Conservation (phyloP, 1,140 invertebrate genomes). For the Chironomus tepperi region DNA sequence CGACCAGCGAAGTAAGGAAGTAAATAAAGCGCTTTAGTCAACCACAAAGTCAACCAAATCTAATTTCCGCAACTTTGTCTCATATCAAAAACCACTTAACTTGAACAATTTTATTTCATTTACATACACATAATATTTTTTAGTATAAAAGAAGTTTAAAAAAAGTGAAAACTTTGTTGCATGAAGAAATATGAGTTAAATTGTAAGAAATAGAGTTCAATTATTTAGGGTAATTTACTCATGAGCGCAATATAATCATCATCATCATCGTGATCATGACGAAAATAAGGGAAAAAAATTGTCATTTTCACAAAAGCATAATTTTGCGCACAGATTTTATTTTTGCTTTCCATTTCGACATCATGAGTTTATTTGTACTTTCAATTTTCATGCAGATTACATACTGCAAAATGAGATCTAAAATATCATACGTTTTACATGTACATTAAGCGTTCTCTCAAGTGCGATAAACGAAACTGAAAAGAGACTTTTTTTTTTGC, state of each 20-base stretch:
- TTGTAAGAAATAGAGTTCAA: background rate
- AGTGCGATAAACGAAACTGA: too few relatives aligned
- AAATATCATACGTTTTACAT: too few relatives aligned
- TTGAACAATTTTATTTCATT: background rate
- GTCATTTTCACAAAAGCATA: background rate
- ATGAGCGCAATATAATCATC: background rate
- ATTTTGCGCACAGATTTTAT: too few relatives aligned
- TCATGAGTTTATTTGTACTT: background rate
- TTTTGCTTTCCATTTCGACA: background rate
- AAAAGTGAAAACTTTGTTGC: background rate
- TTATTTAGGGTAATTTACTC: conserved; percentile 8
- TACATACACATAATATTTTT: too few relatives aligned
- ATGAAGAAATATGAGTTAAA: too few relatives aligned
- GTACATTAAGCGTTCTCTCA: too few relatives aligned
- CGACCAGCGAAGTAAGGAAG: too few relatives aligned
- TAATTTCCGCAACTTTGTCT: too few relatives aligned
- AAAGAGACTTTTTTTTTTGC: too few relatives aligned
- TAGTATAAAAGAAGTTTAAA: background rate
- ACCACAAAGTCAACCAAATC: too few relatives aligned
- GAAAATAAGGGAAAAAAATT: background rate
- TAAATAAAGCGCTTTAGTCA: too few relatives aligned
- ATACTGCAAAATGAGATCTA: background rate
- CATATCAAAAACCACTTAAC: background rate
- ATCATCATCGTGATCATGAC: conserved; percentile 1
- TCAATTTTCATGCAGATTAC: background rate